Base-by-base conservation (phyloP, 2,797 vertebrate genomes). In the Helostoma temminkii region DNA sequence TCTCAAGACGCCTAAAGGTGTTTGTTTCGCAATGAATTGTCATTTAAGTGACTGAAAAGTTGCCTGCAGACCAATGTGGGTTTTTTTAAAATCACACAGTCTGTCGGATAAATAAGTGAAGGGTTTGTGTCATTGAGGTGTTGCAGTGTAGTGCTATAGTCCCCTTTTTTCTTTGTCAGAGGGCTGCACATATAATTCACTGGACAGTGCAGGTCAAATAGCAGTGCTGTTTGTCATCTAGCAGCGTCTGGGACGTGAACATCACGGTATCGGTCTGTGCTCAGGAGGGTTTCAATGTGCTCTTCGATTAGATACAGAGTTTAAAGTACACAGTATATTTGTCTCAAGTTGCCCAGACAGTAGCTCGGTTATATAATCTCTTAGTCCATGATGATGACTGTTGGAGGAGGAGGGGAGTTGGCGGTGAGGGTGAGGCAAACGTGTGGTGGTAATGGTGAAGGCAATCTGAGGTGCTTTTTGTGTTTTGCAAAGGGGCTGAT, bases 291-390 rank as follows among this genome's bases (percentile, higher is more conserved):
- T 15, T 39, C 6, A n/a, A 62, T n/a, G 26, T 39, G 50, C 34
- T 60, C 26, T 15, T 18, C 36, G 2, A 3, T 10, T 21, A 2
- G 9, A 52, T n/a, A 16, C 34, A 18, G 19, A 0, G 16, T 37
- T 11, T 36, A 14, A 50, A 52, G 8, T 24, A 2, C 39, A 52
- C 22, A n/a, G 56, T 52, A 39, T 47, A 36, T 70, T 54, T 55
- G 36, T 68, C 22, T 80, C 18, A 57, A 74, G 80, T 83, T 64
- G 68, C 54, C 21, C 60, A 58, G 75, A 75, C 61, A 25, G 71
- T 46, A 59, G 53, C 77, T 37, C 18, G 32, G 42, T 88, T 88
- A 88, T 74, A 49, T 81, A 85, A 91, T 58, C 30, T 39, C 45
- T 49, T 25, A 37, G 64, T 59, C 61, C 46, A 19, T 73, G 24